Conservation (phyloP, 2,113 vertebrate species). For the Pavo muticus region DNA sequence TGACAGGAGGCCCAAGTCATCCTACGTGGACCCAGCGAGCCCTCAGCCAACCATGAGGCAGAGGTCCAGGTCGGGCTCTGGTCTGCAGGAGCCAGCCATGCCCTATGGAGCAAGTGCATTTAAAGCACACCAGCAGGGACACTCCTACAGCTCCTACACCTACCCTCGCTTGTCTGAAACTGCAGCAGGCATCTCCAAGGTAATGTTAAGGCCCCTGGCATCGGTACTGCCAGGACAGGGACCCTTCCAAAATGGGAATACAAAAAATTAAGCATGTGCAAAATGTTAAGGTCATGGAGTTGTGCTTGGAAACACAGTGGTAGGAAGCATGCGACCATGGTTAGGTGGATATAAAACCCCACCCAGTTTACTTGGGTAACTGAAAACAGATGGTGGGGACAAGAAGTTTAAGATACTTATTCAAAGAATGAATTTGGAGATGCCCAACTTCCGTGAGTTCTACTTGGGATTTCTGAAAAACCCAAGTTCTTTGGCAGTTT, state of each 20-base stretch:
- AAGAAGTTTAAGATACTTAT: neutral
- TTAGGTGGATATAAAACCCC: neutral
- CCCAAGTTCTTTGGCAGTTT: neutral
- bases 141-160: slow-evolving; percentile 96
- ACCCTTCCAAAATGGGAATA: neutral
- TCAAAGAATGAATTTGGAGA: neutral
- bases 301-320: rapidly evolving
- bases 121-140: slow-evolving; percentile 90
- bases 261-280: rapidly evolving
- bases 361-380: rapidly evolving
- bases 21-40: slow-evolving; percentile 90
- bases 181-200: slow-evolving; percentile 89
- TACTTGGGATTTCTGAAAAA: neutral
- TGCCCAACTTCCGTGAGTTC: neutral
- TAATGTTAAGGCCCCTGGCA: slow-evolving; percentile 58
- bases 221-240: neutral
- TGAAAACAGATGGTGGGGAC: neutral
- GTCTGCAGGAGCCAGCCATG: slow-evolving; percentile 92
- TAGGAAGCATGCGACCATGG: rapidly evolving
- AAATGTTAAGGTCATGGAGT: neutral
- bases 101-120: slow-evolving; percentile 89
- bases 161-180: slow-evolving; percentile 95
- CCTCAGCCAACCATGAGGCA: slow-evolving; percentile 94
- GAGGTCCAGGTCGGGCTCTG: slow-evolving; percentile 93
- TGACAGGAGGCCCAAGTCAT: slow-evolving; percentile 94